phyloP scores from a whole-genome alignment of 2,113 vertebrate species.

The Alouatta palliata region DNA sequence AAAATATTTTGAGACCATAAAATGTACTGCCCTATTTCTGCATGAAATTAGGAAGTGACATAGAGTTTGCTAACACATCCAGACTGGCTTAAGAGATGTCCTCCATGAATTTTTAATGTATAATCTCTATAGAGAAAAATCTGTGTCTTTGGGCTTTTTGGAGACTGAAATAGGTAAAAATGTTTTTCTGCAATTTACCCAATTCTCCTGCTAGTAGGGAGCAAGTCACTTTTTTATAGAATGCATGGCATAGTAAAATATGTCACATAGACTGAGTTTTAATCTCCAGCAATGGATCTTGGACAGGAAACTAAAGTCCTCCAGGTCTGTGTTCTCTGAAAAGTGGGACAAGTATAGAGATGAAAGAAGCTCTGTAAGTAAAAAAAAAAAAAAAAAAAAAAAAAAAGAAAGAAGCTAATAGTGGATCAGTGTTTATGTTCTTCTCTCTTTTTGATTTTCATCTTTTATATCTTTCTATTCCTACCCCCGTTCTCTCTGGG shows the following conservation, averaged over 20 bases:
- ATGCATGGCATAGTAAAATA: neutral
- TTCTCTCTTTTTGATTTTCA: neutral
- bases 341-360: neutral
- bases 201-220: neutral
- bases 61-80: neutral
- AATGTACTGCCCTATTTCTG: neutral
- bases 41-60: neutral
- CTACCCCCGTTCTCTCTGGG: neutral
- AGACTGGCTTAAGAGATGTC: neutral
- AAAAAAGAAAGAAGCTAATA: neutral
- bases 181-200: neutral
- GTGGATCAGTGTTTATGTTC: neutral
- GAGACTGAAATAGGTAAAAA: neutral
- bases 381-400: no score
- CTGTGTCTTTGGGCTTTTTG: neutral
- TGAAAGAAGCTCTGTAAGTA: neutral
- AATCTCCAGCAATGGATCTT: neutral
- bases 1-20: constrained; percentile 11
- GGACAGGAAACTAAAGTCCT: neutral
- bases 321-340: neutral
- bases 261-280: neutral
- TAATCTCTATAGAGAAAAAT: neutral
- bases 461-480: neutral
- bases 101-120: neutral
- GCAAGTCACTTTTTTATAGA: neutral